Evolutionary conservation across 2,797 vertebrate genomes (phyloP), one percentile per base, ranked within the genome.

Genomic region (Dryobates pubescens): DNA sequence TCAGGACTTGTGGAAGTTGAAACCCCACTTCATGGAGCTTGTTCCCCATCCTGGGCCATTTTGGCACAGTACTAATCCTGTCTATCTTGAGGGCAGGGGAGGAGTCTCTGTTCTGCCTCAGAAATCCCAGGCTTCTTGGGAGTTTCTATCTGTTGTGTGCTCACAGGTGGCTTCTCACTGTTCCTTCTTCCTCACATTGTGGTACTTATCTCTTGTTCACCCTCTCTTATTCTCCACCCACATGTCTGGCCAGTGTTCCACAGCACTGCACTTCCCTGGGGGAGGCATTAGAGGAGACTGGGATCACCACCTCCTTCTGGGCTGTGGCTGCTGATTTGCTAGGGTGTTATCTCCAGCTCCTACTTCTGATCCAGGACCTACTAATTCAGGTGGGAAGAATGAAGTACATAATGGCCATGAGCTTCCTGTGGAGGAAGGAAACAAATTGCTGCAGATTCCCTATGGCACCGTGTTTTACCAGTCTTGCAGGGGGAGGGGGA

Each of bases 381-480:
- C 27, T 69, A 20, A 69, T 75, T 87, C 65, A 62, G 16, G 7
- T 69, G 62, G 34, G 54, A 91, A 91, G 30, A 9, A 11, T 70
- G 57, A 84, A 69, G 53, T 32, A 19, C 10, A 2, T 45, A 81
- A 81, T 34, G 49, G 32, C n/a, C 24, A 10, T 38, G 14, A 61
- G 32, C 9, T 3, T 71, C 71, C 36, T 79, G 18, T 17, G 36
- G 64, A 59, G 38, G 71, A 56, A 89, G 58, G 56, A 85, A 82
- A 47, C 4, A 0, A 26, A 74, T 69, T 87, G 23, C 56, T 49
- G 23, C 2, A 5, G 63, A 49, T 72, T 93, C 34, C 51, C 26
- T 2, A 0, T 0, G 0, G n/a, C 56, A 27, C 32, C 34, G 0
- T 43, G 24, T 59, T 90, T 77, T 56, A 43, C 56, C 11, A 49